phyloP scores from a whole-genome alignment of 2,113 vertebrate species.

The Tenrec ecaudatus region DNA sequence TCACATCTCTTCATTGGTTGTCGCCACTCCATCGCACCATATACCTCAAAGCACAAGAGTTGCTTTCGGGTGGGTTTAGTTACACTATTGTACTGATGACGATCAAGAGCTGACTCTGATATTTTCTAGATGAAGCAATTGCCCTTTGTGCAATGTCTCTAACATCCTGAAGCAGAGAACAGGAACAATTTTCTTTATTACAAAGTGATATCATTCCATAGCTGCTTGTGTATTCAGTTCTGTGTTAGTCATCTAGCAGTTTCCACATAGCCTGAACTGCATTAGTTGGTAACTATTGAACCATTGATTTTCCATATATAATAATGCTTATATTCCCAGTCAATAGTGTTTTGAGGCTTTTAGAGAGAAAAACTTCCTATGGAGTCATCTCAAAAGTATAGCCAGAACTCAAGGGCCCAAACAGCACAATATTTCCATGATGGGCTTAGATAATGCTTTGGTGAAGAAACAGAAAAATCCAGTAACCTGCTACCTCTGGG shows the following conservation, averaged over 20 bases:
- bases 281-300: background rate
- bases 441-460: background rate
- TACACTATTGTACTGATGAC: background rate
- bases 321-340: background rate
- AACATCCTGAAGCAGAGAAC: background rate
- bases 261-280: background rate
- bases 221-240: background rate
- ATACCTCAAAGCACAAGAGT: background rate
- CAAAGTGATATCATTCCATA: background rate
- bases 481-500: background rate
- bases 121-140: background rate
- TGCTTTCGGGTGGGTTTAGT: background rate
- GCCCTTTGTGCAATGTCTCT: background rate
- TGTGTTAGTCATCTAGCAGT: constrained; percentile 27
- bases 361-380: background rate
- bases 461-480: background rate
- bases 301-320: background rate
- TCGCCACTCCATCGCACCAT: background rate
- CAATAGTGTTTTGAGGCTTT: background rate
- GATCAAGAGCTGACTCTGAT: background rate
- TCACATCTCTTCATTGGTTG: background rate
- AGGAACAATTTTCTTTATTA: background rate
- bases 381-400: background rate
- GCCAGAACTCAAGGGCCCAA: background rate
- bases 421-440: background rate